Evolutionary conservation across 2,888 invertebrate species (phyloP).

Genomic region (Carpatolechia fugitivella): DNA sequence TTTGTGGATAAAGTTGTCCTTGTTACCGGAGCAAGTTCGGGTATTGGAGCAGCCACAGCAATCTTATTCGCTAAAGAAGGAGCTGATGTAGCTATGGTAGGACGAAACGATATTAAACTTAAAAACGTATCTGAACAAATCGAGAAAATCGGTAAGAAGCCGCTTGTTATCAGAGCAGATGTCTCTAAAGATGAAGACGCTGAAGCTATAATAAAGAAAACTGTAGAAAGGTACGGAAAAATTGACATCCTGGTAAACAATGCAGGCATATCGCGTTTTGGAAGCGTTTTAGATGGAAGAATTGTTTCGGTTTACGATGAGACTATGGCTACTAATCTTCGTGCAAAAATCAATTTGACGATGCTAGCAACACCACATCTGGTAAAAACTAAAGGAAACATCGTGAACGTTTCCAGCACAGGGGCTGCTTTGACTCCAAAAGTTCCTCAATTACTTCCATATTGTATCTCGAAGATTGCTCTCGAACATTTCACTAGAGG

Average conservation of each 20-base stretch:
- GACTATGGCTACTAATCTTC: conserved; percentile 31
- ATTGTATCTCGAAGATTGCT: conserved; percentile 35
- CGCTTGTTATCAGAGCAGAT: conserved; percentile 35
- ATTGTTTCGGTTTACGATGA: conserved; percentile 34
- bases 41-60: conserved; percentile 39
- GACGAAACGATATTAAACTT: conserved; percentile 35
- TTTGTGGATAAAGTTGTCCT: conserved; percentile 39
- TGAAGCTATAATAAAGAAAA: conserved; percentile 28
- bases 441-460: conserved; percentile 19
- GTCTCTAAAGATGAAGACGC: conserved; percentile 33
- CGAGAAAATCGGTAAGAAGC: conserved; percentile 23
- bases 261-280: conserved; percentile 31
- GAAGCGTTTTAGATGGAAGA: conserved; percentile 26
- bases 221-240: conserved; percentile 34
- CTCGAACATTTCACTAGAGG: conserved; percentile 36
- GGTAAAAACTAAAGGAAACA: conserved; percentile 36
- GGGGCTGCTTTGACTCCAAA: conserved; percentile 20
- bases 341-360: conserved; percentile 32
- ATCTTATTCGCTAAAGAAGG: conserved; percentile 35
- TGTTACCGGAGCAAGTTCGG: conserved; percentile 39
- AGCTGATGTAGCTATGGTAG: conserved; percentile 35
- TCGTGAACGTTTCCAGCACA: conserved; percentile 38
- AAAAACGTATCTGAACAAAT: conserved; percentile 27
- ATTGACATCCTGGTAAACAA: conserved; percentile 45
- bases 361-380: conserved; percentile 33